phyloP scores from a whole-genome alignment of 1,140 invertebrate genomes.

The Camponotus floridanus region DNA sequence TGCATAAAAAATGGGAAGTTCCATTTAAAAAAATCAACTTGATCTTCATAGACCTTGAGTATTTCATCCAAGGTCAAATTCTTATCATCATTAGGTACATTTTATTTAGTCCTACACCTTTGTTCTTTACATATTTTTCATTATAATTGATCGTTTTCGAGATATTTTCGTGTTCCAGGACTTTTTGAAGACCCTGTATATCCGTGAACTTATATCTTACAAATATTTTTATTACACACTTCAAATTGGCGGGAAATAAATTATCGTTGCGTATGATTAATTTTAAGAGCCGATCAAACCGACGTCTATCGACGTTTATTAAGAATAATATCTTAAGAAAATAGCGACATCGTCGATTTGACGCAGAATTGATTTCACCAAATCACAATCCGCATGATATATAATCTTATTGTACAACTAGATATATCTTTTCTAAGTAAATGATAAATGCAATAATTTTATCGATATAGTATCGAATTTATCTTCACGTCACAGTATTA shows the following conservation, averaged over 20 bases:
- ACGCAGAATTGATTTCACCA: neutral
- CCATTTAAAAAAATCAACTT: too few relatives aligned
- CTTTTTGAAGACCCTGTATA: neutral
- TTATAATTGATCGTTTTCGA: too few relatives aligned
- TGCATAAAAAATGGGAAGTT: too few relatives aligned
- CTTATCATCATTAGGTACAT: too few relatives aligned
- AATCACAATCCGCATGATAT: neutral
- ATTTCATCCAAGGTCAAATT: too few relatives aligned
- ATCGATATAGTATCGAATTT: constrained; percentile 17
- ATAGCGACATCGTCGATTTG: neutral
- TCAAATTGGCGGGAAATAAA: constrained; percentile 12
- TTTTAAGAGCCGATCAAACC: neutral
- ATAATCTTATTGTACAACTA: constrained; percentile 18
- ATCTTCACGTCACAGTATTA: constrained; percentile 11
- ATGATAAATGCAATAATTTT: neutral
- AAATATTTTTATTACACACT: neutral
- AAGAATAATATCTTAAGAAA: neutral
- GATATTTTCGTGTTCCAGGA: too few relatives aligned
- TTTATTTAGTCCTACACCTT: too few relatives aligned
- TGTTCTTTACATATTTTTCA: too few relatives aligned
- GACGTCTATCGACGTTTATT: neutral
- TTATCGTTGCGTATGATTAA: constrained; percentile 5
- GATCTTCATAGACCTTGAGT: too few relatives aligned
- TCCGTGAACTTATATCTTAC: constrained; percentile 1
- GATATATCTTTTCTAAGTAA: constrained; percentile 17